Conservation (phyloP, 2,113 vertebrate genomes). For the Gasterosteus nipponicus region DNA sequence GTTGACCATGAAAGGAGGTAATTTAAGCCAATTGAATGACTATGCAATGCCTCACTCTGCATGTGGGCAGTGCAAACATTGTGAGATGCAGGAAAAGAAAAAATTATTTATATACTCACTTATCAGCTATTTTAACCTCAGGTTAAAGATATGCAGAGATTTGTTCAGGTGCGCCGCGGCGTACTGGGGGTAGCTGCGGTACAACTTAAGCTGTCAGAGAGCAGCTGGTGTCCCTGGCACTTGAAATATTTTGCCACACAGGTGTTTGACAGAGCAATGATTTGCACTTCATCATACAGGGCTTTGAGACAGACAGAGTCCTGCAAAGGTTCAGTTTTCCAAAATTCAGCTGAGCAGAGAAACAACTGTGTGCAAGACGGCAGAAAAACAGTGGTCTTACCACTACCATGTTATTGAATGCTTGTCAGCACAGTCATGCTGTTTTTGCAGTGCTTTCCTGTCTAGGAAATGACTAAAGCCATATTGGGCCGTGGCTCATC, state of each 20-base stretch:
- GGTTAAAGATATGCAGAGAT: slow-evolving; percentile 59
- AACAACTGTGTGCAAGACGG: slow-evolving; percentile 43
- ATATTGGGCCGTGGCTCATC: slow-evolving; percentile 61
- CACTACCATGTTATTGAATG: slow-evolving; percentile 53
- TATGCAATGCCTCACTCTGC: slow-evolving; percentile 76
- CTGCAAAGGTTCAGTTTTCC: slow-evolving; percentile 28
- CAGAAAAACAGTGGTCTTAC: slow-evolving; percentile 51
- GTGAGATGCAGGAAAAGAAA: slow-evolving; percentile 58
- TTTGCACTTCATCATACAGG: slow-evolving; percentile 2
- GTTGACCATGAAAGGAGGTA: slow-evolving; percentile 85
- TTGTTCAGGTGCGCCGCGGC: slow-evolving; percentile 37
- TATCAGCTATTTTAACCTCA: slow-evolving; percentile 66
- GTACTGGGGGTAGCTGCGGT: not conserved
- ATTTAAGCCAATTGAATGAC: slow-evolving; percentile 80
- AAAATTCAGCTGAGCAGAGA: slow-evolving; percentile 28
- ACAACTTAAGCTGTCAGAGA: slow-evolving; percentile 19
- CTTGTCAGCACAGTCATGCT: slow-evolving; percentile 63
- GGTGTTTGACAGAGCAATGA: slow-evolving; percentile 11
- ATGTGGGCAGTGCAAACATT: slow-evolving; percentile 75
- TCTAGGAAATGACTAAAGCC: slow-evolving; percentile 80
- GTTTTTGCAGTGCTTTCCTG: slow-evolving; percentile 79
- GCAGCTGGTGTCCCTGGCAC: slow-evolving; percentile 52
- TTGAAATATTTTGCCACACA: slow-evolving; percentile 45
- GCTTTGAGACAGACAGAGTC: slow-evolving; percentile 4
- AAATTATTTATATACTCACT: slow-evolving; percentile 48